Conservation (phyloP, 2,888 invertebrate species). For the Seira sanloemensis region DNA sequence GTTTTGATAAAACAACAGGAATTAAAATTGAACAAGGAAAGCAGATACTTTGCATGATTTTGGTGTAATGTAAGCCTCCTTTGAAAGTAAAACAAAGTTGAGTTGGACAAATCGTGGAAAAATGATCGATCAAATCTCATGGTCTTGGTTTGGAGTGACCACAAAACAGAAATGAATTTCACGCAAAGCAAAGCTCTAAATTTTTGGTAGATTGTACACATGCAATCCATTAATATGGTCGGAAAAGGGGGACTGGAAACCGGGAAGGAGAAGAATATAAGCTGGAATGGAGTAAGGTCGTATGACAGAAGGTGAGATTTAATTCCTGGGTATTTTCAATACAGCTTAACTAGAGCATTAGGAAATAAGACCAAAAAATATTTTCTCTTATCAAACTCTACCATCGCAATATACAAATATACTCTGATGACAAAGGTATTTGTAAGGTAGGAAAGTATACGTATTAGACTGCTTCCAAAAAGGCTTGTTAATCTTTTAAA, state of each 20-base stretch:
- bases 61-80: too few relatives aligned
- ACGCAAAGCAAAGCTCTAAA: too few relatives aligned
- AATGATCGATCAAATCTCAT: background rate
- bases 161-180: too few relatives aligned
- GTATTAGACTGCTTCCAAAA: background rate
- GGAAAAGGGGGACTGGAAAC: too few relatives aligned
- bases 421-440: background rate
- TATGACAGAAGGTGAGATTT: background rate
- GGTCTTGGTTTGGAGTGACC: background rate
- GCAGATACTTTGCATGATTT: too few relatives aligned
- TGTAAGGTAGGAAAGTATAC: background rate
- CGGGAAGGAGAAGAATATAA: too few relatives aligned
- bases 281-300: background rate
- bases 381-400: background rate
- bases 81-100: too few relatives aligned
- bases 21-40: too few relatives aligned
- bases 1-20: too few relatives aligned
- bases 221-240: too few relatives aligned
- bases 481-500: constrained; percentile 27
- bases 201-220: too few relatives aligned
- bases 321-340: constrained; percentile 11
- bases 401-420: background rate
- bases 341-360: constrained; percentile 33
- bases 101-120: too few relatives aligned
- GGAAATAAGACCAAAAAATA: constrained; percentile 19